Evolutionary conservation across 2,888 invertebrate genomes (phyloP), one percentile per base, ranked within the genome.

Genomic region (Andrena camellia): DNA sequence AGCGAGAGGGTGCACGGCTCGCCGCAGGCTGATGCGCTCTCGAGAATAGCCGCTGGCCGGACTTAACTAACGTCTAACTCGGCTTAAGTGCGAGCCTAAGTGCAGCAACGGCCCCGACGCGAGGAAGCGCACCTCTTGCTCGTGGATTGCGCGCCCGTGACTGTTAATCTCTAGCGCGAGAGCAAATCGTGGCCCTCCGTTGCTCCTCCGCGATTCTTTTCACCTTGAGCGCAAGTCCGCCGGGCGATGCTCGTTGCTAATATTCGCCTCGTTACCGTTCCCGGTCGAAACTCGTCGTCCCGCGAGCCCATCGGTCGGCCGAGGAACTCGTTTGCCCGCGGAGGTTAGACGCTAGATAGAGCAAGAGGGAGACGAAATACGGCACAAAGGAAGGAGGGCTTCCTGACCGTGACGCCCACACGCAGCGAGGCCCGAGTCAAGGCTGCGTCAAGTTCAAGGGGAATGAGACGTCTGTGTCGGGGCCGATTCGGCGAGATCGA

Each of bases 261-360:
- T 88, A 90, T 90, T 89, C 86, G 84, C 81, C 90, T 89, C 86
- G 86, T 90, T 90, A 88, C 84, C 81, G 17, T 42, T 87, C 42
- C 17, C 42, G 42, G 42, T 17, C 42, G 42, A 42, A 42, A 42
- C 42, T 42, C 42, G 42, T 17, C 17, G 42, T 42, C 42, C 42
- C 42, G 42, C 42, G 13, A 42, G 42, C 42, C 42, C 42, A 42
- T 42, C 42, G 42, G 17, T 42, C 64, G 78, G 57, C 6, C 59
- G 66, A 67, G 54, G 67, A 69, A 78, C 82, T 78, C 78, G 76
- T 85, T 83, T n/a, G 29, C 42, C 8, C 35, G 42, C 42, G 42
- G 31, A 84, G 80, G 48, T 67, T 54, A 62, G 72, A 63, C 50
- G 59, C 77, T 67, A 67, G 75, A 63, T 59, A 52, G 59, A 59